phyloP scores from a whole-genome alignment of 2,888 invertebrate genomes.

The Drosophila nr. medialis region DNA sequence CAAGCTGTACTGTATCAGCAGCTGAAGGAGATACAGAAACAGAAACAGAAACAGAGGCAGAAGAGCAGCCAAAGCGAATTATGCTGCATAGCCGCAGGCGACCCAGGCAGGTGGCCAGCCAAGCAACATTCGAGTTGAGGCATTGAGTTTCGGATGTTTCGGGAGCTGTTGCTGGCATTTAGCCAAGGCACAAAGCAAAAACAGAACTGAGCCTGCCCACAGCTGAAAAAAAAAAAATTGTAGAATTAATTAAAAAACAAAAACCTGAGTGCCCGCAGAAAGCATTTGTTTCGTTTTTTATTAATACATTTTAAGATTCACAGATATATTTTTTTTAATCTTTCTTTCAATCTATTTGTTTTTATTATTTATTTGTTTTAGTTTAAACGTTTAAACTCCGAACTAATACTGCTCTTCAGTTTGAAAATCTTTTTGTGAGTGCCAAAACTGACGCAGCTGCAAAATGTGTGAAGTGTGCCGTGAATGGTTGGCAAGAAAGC shows the following conservation, averaged over 20 bases:
- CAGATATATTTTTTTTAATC: background rate
- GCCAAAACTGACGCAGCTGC: conserved; percentile 50
- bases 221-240: background rate
- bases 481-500: conserved; percentile 6
- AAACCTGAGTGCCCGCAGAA: background rate
- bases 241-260: background rate
- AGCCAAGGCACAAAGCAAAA: conserved; percentile 34
- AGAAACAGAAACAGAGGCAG: background rate
- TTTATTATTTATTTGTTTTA: too few relatives aligned
- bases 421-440: background rate
- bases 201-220: background rate
- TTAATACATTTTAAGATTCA: background rate
- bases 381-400: background rate
- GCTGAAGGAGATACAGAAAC: background rate
- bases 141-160: background rate
- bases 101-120: conserved; percentile 44
- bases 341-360: too few relatives aligned
- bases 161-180: conserved; percentile 40
- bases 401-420: background rate
- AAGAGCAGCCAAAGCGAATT: conserved; percentile 54
- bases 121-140: background rate
- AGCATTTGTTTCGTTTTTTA: background rate
- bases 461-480: conserved; percentile 48
- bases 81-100: conserved; percentile 58
- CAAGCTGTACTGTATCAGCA: conserved; percentile 14